phyloP scores from a whole-genome alignment of 2,113 vertebrate genomes.

The Aplodontia rufa region DNA sequence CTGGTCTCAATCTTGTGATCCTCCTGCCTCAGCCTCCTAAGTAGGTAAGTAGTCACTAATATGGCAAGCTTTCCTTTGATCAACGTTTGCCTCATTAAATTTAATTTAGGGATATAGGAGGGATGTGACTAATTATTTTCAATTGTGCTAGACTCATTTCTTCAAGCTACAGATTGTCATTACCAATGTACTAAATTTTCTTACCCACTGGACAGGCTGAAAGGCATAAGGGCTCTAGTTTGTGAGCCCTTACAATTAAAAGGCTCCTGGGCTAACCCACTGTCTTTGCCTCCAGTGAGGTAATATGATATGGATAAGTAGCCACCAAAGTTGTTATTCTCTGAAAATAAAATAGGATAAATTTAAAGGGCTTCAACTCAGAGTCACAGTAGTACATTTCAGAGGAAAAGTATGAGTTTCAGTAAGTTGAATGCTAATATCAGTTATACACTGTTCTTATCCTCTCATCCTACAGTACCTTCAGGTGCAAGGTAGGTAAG shows the following conservation, averaged over 20 bases:
- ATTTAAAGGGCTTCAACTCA: background rate
- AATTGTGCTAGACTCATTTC: background rate
- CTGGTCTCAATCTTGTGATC: too few species aligned
- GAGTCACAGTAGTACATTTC: background rate
- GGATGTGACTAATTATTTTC: background rate
- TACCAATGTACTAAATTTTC: too few species aligned
- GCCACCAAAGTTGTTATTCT: background rate
- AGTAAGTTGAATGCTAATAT: background rate
- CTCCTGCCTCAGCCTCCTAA: too few species aligned
- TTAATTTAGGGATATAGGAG: background rate
- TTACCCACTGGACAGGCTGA: background rate
- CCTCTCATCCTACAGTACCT: accelerated
- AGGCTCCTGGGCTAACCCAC: background rate
- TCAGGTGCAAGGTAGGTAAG: background rate
- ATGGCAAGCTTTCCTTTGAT: background rate
- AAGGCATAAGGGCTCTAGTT: background rate
- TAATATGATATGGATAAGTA: background rate
- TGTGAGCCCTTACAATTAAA: background rate
- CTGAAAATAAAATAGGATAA: background rate
- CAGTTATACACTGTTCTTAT: background rate
- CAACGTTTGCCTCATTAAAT: background rate
- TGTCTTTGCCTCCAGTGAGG: background rate
- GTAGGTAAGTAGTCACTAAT: too few species aligned
- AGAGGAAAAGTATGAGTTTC: background rate
- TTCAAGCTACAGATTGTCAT: background rate